Conservation (phyloP, 2,888 invertebrate species). For the Chouioia cunea region DNA sequence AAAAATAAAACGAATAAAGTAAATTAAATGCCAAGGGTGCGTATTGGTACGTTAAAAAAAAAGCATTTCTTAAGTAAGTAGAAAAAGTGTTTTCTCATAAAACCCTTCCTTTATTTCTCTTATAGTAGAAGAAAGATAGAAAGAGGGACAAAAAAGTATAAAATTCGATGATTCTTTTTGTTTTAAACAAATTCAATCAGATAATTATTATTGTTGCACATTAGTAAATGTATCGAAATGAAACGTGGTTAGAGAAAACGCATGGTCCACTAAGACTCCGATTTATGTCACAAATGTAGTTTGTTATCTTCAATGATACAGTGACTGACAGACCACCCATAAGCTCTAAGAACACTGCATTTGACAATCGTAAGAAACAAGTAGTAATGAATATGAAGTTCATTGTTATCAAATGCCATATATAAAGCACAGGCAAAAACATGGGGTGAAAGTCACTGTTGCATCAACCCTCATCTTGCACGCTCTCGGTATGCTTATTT, state of each 20-base stretch:
- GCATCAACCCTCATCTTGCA: slow-evolving; percentile 61
- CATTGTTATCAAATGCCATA: slow-evolving; percentile 30
- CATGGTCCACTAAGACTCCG: slow-evolving; percentile 45
- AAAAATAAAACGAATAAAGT: slow-evolving; percentile 42
- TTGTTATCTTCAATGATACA: slow-evolving; percentile 14
- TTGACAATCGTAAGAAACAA: slow-evolving; percentile 46
- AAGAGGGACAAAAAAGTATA: slow-evolving; percentile 43
- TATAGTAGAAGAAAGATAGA: slow-evolving; percentile 39
- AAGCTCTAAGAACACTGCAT: slow-evolving; percentile 47
- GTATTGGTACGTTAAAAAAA: slow-evolving; percentile 43
- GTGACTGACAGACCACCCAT: slow-evolving; percentile 34
- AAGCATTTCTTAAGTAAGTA: slow-evolving; percentile 42
- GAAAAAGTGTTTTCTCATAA: slow-evolving; percentile 37
- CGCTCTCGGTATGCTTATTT: slow-evolving; percentile 49
- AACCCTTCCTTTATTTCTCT: slow-evolving; percentile 44
- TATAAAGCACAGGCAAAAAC: slow-evolving; percentile 45
- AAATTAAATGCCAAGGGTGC: slow-evolving; percentile 48
- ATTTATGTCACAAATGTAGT: slow-evolving; percentile 44
- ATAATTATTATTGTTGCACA: slow-evolving; percentile 27
- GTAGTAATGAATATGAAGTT: slow-evolving; percentile 39
- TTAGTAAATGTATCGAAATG: slow-evolving; percentile 40
- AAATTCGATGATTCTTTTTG: slow-evolving; percentile 32
- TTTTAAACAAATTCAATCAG: slow-evolving; percentile 36
- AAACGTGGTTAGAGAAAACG: slow-evolving; percentile 38
- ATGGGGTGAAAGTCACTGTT: slow-evolving; percentile 58